phyloP scores from a whole-genome alignment of 1,140 invertebrate species.

The Rhyacophila brunnea region DNA sequence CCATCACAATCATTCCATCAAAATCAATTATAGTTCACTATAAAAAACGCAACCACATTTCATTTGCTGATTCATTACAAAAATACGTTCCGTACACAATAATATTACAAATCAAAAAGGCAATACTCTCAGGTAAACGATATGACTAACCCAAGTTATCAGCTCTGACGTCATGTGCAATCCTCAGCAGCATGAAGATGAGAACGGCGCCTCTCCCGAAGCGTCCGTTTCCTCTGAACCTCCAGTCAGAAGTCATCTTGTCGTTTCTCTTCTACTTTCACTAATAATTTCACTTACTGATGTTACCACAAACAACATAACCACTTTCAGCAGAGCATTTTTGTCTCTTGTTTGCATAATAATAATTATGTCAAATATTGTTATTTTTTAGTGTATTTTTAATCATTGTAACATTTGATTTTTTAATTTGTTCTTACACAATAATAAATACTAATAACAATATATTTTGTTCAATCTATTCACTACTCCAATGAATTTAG shows the following conservation, averaged over 20 bases:
- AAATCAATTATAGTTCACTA: too few species aligned
- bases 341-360: neutral
- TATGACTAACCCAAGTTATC: conserved; percentile 24
- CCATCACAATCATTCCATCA: too few species aligned
- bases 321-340: neutral
- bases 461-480: too few species aligned
- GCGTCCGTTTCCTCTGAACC: neutral
- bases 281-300: neutral
- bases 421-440: neutral
- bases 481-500: too few species aligned
- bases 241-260: conserved; percentile 2
- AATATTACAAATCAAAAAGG: too few species aligned
- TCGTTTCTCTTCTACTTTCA: neutral
- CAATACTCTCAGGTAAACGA: conserved; percentile 19
- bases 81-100: too few species aligned
- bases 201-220: neutral
- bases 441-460: too few species aligned
- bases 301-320: neutral
- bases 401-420: neutral
- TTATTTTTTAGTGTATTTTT: neutral
- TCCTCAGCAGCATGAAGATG: neutral
- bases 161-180: neutral
- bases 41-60: too few species aligned
- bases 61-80: too few species aligned
- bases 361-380: neutral